Conservation (phyloP, 2,113 vertebrate species). For the Merops nubicus region DNA sequence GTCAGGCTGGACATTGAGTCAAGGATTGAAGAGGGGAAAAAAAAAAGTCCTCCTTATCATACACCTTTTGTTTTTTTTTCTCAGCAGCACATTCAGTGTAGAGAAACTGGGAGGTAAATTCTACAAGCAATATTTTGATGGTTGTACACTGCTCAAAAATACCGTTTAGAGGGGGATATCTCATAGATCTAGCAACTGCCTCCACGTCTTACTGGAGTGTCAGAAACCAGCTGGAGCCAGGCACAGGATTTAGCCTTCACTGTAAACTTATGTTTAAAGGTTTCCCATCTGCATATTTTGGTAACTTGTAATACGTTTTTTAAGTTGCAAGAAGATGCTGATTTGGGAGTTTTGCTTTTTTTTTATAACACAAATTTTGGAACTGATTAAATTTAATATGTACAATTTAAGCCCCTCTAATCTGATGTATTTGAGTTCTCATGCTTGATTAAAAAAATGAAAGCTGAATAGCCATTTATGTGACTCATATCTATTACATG, state of each 20-base stretch:
- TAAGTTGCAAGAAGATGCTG: neutral
- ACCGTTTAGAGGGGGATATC: neutral
- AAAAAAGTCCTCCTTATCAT: neutral
- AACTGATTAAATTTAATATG: neutral
- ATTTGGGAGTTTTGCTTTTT: neutral
- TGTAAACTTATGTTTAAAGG: neutral
- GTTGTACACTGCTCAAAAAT: neutral
- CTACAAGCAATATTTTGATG: neutral
- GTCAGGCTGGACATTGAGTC: neutral
- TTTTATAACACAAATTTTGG: neutral
- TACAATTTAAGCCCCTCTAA: neutral
- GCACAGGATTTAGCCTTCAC: neutral
- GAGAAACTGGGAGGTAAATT: neutral
- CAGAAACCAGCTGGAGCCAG: neutral
- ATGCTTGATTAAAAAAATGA: neutral
- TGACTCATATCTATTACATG: neutral
- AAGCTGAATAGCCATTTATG: neutral
- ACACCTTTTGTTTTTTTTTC: neutral
- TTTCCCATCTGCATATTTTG: neutral
- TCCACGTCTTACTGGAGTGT: neutral
- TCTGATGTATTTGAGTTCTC: neutral
- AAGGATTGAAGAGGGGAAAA: neutral
- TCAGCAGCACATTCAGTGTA: neutral
- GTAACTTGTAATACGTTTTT: neutral
- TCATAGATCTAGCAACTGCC: neutral